Evolutionary conservation across 2,888 invertebrate genomes (phyloP), one percentile per base, ranked within the genome.

Genomic region (Mystacides longicornis): DNA sequence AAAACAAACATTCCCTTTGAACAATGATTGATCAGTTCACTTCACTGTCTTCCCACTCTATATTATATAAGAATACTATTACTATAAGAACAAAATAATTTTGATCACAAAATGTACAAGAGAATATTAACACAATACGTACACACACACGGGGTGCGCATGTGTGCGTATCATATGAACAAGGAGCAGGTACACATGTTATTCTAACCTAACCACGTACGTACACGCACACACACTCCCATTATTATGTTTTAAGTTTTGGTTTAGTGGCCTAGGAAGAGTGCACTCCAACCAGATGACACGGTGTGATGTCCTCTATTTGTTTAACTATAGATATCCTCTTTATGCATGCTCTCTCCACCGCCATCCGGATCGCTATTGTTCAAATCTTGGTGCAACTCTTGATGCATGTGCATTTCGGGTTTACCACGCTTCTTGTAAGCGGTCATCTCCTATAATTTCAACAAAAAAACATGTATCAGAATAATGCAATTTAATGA

Each of bases 361-460:
- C 23, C 22, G 23, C 23, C 48, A 3, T 5, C n/a, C 7, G 83
- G 85, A 18, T 75, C 82, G 4, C 16, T 23, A n/a, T n/a, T 11
- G 14, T 83, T 85, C 19, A 75, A 82, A 56, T 82, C 84, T 54
- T 81, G 83, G 51, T 80, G 81, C 27, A 74, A 79, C 47, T 79
- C 81, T 16, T 75, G 71, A 64, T 75, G 76, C 62, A 71, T 72
- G 60, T 74, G 77, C 60, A 71, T 70, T 62, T 71, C 78, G 64
- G 77, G 67, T 51, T 75, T 77, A 63, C 77, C 78, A 56, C 84
- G 85, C 74, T 88, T 89, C 73, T 89, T 89, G 77, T 90, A 90
- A 52, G 87, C 89, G 60, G 87, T 87, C 86, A 89, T 88, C 77
- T 90, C 89, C 89, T 89, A 69, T 2, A 75, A 43, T 20, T 43